A percentile compares a stretch with the other conserved stretches of the same genome.
Conservation (phyloP, 2,888 invertebrate genomes). For the Clostera curtula region DNA sequence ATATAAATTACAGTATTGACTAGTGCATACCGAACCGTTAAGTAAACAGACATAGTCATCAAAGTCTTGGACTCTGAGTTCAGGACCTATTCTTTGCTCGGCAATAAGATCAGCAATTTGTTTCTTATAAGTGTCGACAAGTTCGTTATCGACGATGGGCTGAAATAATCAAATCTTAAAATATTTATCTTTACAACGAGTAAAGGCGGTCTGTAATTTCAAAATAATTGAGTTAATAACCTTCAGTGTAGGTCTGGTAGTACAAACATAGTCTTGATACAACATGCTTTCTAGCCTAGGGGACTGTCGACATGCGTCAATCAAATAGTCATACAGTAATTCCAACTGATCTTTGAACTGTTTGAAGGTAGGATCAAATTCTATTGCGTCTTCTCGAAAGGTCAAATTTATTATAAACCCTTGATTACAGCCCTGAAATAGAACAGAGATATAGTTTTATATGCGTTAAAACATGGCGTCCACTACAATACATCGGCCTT, state of each 20-base stretch:
- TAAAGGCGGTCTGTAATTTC: background rate
- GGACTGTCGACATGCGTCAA: slow-evolving; percentile 80
- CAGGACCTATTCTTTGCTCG: slow-evolving; percentile 83
- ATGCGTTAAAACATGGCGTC: no score
- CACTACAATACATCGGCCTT: no score
- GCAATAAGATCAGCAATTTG: slow-evolving; percentile 78
- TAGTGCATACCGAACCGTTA: slow-evolving; percentile 80
- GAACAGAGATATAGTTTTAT: no score
- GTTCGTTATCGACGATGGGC: slow-evolving; percentile 84
- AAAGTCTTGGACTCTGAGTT: slow-evolving; percentile 83
- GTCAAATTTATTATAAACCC: slow-evolving; percentile 79
- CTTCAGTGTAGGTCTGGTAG: slow-evolving; percentile 33
- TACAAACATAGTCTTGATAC: slow-evolving; percentile 76
- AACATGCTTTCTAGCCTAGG: slow-evolving; percentile 88
- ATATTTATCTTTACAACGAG: background rate
- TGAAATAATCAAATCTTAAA: slow-evolving; percentile 44
- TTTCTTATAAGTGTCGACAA: slow-evolving; percentile 77
- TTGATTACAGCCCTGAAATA: slow-evolving; percentile 77
- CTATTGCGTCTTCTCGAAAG: slow-evolving; percentile 75
- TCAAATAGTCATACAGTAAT: slow-evolving; percentile 82
- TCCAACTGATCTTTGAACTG: slow-evolving; percentile 82
- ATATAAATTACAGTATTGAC: no score
- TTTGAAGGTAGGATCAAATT: slow-evolving; percentile 84
- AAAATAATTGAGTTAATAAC: no score
- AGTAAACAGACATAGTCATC: slow-evolving; percentile 85